Base-by-base conservation (phyloP, 2,113 vertebrate genomes). In the Aepyceros melampus region DNA sequence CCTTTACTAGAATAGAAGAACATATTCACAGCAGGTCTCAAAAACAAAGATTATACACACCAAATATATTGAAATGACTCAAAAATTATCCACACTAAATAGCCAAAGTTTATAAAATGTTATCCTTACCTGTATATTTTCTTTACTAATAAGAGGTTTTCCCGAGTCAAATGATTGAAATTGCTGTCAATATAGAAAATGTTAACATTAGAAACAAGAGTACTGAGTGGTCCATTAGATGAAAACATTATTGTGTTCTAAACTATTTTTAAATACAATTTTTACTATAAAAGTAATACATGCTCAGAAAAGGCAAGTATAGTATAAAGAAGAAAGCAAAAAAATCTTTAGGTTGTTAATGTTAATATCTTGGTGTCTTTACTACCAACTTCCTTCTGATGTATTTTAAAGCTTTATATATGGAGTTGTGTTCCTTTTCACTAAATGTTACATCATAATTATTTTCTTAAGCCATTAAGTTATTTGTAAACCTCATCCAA, bases 41-140 rank as follows among this genome's bases (percentile, higher is more conserved):
- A 85, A 94, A 95, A n/a, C 36, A 81, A 92, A 82, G 13, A 47
- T 60, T 53, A 15, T 40, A n/a, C 2, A 33, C 74, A 71, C 51
- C 31, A 92, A 89, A 87, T 1, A 92, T 58, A 74, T 4, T 55
- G 36, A 85, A 96, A 95, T 79, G 16, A 83, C 47, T 89, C 19
- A 55, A 85, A 89, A 88, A 67, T 64, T 36, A 49, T 64, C 14
- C 45, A 88, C 21, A 90, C 2, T 85, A 92, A 74, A 60, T 55
- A 87, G 10, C 33, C 33, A 94, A 43, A 23, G 7, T 86, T 89
- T 91, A 86, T 12, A 82, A 94, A 86, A 76, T 47, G 7, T 79
- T 84, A 49, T 40, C 25, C 95, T 98, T 99, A 99, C 99, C 98
- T 98, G 98, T 29, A 99, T 87, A 96, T 99, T 99, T 97, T 98